Base-by-base conservation (phyloP, 2,888 invertebrate genomes). In the Ectemnius continuus region DNA sequence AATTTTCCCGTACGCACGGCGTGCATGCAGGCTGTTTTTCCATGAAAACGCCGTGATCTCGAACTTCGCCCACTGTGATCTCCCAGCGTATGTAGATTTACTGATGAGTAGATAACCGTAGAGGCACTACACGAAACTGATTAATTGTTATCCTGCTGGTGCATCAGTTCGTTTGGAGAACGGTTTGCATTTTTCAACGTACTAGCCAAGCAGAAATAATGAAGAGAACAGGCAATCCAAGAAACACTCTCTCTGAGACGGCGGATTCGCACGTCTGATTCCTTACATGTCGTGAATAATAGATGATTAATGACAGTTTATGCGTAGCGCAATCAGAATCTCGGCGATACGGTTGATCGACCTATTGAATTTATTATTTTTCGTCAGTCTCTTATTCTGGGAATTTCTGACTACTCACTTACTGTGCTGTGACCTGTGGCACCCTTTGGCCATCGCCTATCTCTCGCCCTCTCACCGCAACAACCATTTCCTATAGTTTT, bases 311-410 rank as follows among this genome's bases (percentile, higher is more conserved):
- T 83, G 76, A 79, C 79, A 83, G 78, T 79, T 78, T 81, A 87
- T 76, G 86, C 87, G 85, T 87, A 87, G 86, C 78, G 87, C 86
- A 87, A 88, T 88, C 86, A 88, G 82, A 83, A 76, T 16, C 56
- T 56, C n/a, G 16, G 16, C 13, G 64, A 64, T 36, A 36, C 18
- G 36, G 52, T 4, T 46, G 46, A 20, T 58, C 45, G 18, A 65
- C 45, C 13, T 20, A 67, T 26, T 60, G 45, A 18, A 56, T 56
- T 56, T 1, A 45, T 61, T 56, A 36, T 36, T 36, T 36, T 36
- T 36, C 36, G 36, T 36, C 36, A 36, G 36, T 36, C 36, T 36
- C 5, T 36, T 8, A 36, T 8, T 36, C 36, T 36, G 8, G 11
- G 36, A 36, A 36, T 11, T 11, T 36, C 36, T 36, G 8, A 36